Evolutionary conservation across 2,113 vertebrate genomes (phyloP).

Genomic region (Tragelaphus strepsiceros): DNA sequence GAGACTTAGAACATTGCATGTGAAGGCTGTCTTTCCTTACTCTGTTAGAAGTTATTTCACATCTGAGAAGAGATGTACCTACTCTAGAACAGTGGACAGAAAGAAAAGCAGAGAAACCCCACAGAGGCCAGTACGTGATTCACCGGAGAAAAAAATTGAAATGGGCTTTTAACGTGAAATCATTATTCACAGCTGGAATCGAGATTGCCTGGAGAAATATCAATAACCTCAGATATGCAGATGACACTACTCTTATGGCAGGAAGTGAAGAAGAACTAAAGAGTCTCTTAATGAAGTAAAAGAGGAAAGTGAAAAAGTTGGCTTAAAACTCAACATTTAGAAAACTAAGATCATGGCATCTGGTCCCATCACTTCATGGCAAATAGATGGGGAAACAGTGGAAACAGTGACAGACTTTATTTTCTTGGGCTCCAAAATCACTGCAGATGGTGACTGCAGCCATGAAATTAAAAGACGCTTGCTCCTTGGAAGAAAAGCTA

Average conservation of each 20-base stretch:
- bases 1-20: not conserved
- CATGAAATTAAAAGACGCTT: not conserved
- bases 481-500: not conserved
- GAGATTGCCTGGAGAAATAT: not conserved
- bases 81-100: not conserved
- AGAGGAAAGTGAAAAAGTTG: not conserved
- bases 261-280: not conserved
- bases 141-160: not conserved
- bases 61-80: not conserved
- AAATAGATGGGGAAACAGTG: not conserved
- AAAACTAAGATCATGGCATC: not conserved
- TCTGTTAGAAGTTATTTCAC: not conserved
- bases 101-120: not conserved
- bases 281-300: not conserved
- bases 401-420: not conserved
- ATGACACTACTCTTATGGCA: not conserved
- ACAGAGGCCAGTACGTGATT: not conserved
- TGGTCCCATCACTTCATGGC: not conserved
- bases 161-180: not conserved
- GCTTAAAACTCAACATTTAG: not conserved
- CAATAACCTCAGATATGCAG: not conserved
- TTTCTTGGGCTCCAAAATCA: not conserved
- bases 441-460: not conserved
- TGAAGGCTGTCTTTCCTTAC: not conserved
- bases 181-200: not conserved